A percentile compares a stretch with the other conserved stretches of the same genome.
phyloP scores from a whole-genome alignment of 2,888 invertebrate species.

The Axea sp. region DNA sequence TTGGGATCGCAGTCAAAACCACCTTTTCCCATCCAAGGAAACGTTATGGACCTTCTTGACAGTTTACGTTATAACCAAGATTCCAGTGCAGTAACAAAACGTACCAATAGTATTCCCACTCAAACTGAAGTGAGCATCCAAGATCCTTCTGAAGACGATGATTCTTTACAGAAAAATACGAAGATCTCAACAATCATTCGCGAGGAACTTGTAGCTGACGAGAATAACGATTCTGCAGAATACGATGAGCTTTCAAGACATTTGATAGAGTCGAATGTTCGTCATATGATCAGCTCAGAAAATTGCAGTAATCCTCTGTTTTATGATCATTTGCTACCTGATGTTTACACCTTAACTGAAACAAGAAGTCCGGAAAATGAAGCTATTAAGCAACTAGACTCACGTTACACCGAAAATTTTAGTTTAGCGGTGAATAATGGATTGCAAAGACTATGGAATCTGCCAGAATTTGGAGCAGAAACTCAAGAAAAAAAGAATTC shows the following conservation, averaged over 20 bases:
- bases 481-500: conserved; percentile 26
- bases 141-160: not conserved
- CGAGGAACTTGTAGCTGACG: conserved; percentile 72
- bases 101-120: conserved; percentile 25
- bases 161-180: conserved; percentile 44
- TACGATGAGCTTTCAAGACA: conserved; percentile 73
- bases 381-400: conserved; percentile 70
- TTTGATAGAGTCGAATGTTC: conserved; percentile 72
- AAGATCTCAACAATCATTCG: conserved; percentile 72
- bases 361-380: conserved; percentile 67
- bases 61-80: conserved; percentile 66
- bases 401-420: conserved; percentile 71
- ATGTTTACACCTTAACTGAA: conserved; percentile 54
- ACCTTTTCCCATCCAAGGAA: conserved; percentile 64
- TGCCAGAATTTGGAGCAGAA: conserved; percentile 56
- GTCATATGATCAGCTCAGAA: conserved; percentile 71
- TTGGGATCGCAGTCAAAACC: conserved; percentile 66
- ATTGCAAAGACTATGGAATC: conserved; percentile 66
- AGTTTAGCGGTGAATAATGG: conserved; percentile 67
- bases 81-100: conserved; percentile 11
- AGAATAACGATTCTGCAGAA: conserved; percentile 66
- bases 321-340: conserved; percentile 74
- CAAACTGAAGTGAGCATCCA: conserved; percentile 20
- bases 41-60: conserved; percentile 69
- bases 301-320: conserved; percentile 75